phyloP scores from a whole-genome alignment of 1,140 invertebrate species.

The Brachionus manjavacas region DNA sequence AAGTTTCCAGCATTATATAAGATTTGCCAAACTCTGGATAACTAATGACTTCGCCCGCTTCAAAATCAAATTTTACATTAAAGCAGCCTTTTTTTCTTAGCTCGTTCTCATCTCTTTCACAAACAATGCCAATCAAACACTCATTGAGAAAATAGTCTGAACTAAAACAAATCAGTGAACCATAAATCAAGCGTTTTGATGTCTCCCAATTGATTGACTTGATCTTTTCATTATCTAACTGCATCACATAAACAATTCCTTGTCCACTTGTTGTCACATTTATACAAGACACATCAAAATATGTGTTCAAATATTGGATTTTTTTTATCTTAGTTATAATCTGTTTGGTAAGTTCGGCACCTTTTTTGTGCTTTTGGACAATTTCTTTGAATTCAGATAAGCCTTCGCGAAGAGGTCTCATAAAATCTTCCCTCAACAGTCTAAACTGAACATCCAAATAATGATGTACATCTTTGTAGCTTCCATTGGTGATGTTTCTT shows the following conservation, averaged over 20 bases:
- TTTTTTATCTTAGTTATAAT: neutral
- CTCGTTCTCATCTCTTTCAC: neutral
- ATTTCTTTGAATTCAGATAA: constrained; percentile 48
- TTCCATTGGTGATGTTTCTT: constrained; percentile 63
- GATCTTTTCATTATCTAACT: constrained; percentile 43
- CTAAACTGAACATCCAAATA: constrained; percentile 72
- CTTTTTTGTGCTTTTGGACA: neutral
- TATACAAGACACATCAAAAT: constrained; percentile 26
- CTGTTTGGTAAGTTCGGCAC: neutral
- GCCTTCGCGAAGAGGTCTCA: constrained; percentile 55
- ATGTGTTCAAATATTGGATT: constrained; percentile 19
- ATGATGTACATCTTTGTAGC: constrained; percentile 64
- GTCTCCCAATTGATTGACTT: constrained; percentile 46
- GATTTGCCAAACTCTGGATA: neutral
- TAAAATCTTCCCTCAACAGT: constrained; percentile 68
- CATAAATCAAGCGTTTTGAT: constrained; percentile 64
- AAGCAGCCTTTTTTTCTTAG: neutral
- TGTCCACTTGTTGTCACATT: neutral
- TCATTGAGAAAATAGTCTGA: constrained; percentile 16
- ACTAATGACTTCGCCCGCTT: neutral
- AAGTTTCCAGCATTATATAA: constrained; percentile 57
- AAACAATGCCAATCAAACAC: constrained; percentile 19
- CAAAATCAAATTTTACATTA: constrained; percentile 31
- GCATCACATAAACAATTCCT: constrained; percentile 44
- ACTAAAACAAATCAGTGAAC: constrained; percentile 47